phyloP scores from a whole-genome alignment of 2,113 vertebrate genomes.

The Malurus elegans region DNA sequence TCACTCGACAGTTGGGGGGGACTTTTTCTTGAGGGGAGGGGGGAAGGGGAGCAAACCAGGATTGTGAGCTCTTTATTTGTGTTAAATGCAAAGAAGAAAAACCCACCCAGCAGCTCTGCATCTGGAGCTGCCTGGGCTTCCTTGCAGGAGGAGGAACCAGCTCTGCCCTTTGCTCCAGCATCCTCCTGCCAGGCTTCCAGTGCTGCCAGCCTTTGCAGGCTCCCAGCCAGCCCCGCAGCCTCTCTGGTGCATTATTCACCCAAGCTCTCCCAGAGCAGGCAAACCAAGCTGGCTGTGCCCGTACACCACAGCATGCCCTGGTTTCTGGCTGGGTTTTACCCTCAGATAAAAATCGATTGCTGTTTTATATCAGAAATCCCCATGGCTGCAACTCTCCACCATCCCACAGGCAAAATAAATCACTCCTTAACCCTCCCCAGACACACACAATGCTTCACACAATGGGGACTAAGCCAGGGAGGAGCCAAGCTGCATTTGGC shows the following conservation, averaged over 20 bases:
- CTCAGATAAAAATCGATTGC: neutral
- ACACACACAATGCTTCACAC: rapidly evolving
- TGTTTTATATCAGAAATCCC: neutral
- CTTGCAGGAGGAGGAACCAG: neutral
- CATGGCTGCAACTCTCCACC: neutral
- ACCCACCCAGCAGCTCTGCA: neutral
- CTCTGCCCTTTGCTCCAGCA: neutral
- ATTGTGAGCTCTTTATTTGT: neutral
- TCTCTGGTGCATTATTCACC: neutral
- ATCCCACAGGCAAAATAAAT: neutral
- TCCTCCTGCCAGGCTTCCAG: neutral
- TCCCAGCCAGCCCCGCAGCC: neutral
- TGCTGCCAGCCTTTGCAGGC: neutral
- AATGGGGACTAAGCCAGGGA: neutral
- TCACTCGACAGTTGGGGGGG: neutral
- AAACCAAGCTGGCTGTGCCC: neutral
- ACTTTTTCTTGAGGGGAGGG: neutral
- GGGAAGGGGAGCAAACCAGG: neutral
- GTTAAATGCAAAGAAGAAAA: neutral
- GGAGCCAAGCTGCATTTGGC: rapidly evolving
- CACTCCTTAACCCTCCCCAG: neutral
- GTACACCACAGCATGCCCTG: neutral
- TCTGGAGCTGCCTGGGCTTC: neutral
- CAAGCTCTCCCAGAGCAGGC: neutral
- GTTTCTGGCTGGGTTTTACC: neutral